phyloP scores from a whole-genome alignment of 2,797 vertebrate species.

The Eurystomus glaucurus region DNA sequence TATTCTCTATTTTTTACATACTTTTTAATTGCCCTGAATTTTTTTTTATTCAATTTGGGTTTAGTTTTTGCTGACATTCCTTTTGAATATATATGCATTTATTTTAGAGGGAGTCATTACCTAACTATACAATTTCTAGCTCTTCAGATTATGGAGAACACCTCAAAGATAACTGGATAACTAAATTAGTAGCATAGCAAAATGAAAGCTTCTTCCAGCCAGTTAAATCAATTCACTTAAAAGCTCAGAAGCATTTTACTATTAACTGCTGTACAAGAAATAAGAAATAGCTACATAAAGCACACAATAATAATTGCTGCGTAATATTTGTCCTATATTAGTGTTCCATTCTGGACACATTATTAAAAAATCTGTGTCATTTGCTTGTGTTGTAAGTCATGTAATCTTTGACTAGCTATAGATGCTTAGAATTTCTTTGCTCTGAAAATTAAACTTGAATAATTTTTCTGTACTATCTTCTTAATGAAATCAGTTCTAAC shows the following conservation, averaged over 20 bases:
- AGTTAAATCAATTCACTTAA: conserved; percentile 37
- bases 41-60: neutral
- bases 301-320: neutral
- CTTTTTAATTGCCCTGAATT: neutral
- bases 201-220: conserved; percentile 4
- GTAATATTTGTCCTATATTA: neutral
- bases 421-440: neutral
- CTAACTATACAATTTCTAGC: neutral
- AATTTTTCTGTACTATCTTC: neutral
- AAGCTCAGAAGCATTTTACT: conserved; percentile 24
- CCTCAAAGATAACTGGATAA: conserved; percentile 27
- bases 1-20: neutral
- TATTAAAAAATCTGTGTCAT: neutral
- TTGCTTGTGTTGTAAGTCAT: neutral
- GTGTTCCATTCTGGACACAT: neutral
- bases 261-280: neutral
- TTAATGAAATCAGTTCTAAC: neutral
- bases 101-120: neutral
- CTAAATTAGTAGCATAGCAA: neutral
- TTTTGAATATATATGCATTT: neutral
- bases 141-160: neutral
- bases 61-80: neutral
- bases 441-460: neutral
- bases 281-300: conserved; percentile 1
- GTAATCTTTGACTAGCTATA: neutral